Percentiles rank a stretch among this genome's conserved stretches.
Conservation (phyloP, 2,113 vertebrate genomes). For the Epinephelus fuscoguttatus region DNA sequence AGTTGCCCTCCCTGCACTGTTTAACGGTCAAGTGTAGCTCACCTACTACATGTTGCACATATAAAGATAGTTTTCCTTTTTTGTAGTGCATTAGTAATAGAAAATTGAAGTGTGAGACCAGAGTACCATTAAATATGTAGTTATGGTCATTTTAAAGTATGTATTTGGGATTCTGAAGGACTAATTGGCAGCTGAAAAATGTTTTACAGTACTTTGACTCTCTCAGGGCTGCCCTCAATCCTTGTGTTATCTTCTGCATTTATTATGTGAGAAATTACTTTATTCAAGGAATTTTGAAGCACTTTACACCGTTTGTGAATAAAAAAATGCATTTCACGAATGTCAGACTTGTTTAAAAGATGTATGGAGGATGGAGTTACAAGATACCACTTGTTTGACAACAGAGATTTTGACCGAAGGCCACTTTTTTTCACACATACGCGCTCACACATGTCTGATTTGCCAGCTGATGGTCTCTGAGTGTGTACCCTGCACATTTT, state of each 20-base stretch:
- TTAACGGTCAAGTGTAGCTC: background rate
- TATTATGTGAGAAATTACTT: constrained; percentile 18
- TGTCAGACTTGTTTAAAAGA: constrained; percentile 16
- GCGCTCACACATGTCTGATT: constrained; percentile 20
- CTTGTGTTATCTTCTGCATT: background rate
- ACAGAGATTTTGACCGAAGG: constrained; percentile 49
- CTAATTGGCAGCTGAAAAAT: background rate
- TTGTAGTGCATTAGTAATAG: background rate
- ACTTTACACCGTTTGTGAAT: background rate
- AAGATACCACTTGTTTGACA: constrained; percentile 26
- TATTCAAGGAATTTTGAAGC: constrained; percentile 14
- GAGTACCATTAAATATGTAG: background rate
- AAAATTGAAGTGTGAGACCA: background rate
- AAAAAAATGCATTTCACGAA: constrained; percentile 8
- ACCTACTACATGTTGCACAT: background rate
- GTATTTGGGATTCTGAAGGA: background rate
- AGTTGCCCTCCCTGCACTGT: constrained; percentile 10
- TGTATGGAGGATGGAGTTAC: constrained; percentile 7
- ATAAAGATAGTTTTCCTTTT: background rate
- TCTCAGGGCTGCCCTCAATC: constrained; percentile 13
- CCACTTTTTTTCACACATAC: constrained; percentile 27
- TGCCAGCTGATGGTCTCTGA: constrained; percentile 43
- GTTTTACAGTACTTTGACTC: background rate
- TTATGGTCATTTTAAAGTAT: background rate
- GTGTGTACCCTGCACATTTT: constrained; percentile 10